Base-by-base conservation (phyloP, 1,140 invertebrate species). In the Aphaenogaster floridana region DNA sequence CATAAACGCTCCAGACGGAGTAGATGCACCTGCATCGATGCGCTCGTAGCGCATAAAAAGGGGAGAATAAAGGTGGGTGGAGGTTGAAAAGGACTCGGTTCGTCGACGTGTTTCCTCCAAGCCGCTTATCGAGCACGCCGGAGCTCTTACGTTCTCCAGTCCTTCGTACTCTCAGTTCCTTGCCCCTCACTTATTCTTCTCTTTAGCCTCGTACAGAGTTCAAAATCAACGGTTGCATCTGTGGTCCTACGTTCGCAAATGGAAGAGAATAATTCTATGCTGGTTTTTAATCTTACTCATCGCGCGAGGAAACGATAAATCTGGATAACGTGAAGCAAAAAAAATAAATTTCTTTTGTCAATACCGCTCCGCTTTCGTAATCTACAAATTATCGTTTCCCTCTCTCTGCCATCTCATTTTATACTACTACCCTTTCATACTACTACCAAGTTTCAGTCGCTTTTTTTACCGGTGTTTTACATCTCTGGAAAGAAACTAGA, bases 21-120 rank as follows among this genome's bases (percentile, higher is more conserved):
- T 69, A 64, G 64, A 59, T 45, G 71, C 45, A 21, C 54, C 54
- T 79, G 72, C 64, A 84, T 81, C 79, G 71, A 83, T 76, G 71
- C 64, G 11, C 50, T 83, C 48, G 28, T 45, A 72, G 77, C 9
- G 76, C 54, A 74, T 74, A 84, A 84, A 84, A 84, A 84, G 69
- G 45, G 45, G n/a, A 84, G 80, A 52, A 63, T 74, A 76, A 61
- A 45, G 34, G 42, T 50, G 54, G 69, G 3, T 74, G 57, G 80
- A 48, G 71, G 69, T 59, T 42, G 74, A 68, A 59, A 86, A 34
- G 52, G 68, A 89, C 39, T 69, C 54, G 63, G 52, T 68, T 86
- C 42, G 45, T 50, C 87, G 66, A 66, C 72, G 48, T 86, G 80
- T 86, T 89, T 86, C 45, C 83, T 57, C 50, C 74, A 86, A 86